Conservation (phyloP, 2,888 invertebrate species). For the Argynnis bischoffii region DNA sequence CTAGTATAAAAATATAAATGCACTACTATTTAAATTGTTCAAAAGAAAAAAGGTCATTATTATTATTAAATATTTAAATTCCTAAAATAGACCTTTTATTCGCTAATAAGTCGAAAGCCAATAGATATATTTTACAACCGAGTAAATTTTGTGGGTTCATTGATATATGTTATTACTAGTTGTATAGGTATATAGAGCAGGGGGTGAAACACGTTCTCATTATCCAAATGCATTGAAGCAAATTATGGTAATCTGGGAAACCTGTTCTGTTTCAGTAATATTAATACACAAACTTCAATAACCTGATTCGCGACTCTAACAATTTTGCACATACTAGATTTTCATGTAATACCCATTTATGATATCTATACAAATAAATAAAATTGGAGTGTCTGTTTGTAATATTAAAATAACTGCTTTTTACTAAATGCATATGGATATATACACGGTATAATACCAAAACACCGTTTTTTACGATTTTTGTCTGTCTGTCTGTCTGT, state of each 20-base stretch:
- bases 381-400: too few relatives aligned
- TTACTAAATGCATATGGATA: too few relatives aligned
- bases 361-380: too few relatives aligned
- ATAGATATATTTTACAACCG: conserved; percentile 34
- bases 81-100: conserved; percentile 15
- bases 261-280: conserved; percentile 80
- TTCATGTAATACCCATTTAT: conserved; percentile 2
- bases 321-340: conserved; percentile 10
- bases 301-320: conserved; percentile 12
- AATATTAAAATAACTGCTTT: too few relatives aligned
- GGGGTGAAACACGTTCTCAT: conserved; percentile 75
- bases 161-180: conserved; percentile 37
- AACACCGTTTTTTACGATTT: too few relatives aligned
- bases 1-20: too few relatives aligned
- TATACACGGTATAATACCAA: too few relatives aligned
- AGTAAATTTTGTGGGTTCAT: conserved; percentile 36
- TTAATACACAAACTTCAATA: conserved; percentile 72
- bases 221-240: conserved; percentile 82
- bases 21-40: too few relatives aligned
- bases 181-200: conserved; percentile 42
- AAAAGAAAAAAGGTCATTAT: too few relatives aligned
- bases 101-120: conserved; percentile 22
- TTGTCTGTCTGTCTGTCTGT: too few relatives aligned
- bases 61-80: too few relatives aligned
- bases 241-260: conserved; percentile 81